A percentile compares a stretch with the other conserved stretches of the same genome.
phyloP scores from a whole-genome alignment of 2,113 vertebrate genomes.

The Typhlomys cinereus region DNA sequence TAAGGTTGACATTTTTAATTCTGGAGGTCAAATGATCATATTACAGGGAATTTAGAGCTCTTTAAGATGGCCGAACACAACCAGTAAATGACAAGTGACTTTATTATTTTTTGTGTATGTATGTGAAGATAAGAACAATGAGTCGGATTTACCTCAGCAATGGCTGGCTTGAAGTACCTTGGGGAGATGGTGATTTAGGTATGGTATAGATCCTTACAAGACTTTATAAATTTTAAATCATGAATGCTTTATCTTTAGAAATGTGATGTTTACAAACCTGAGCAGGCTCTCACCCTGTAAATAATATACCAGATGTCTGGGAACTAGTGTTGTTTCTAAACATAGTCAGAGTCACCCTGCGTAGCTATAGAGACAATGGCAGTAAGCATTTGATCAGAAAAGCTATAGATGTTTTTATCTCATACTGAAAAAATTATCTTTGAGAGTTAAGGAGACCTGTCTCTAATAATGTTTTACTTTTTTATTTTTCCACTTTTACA shows the following conservation, averaged over 20 bases:
- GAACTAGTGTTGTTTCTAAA: constrained; percentile 78
- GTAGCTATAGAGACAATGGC: neutral
- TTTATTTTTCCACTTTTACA: too few relatives aligned
- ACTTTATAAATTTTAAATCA: neutral
- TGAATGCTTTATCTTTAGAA: constrained; percentile 50
- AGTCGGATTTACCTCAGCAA: constrained; percentile 87
- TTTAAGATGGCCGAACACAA: constrained; percentile 72
- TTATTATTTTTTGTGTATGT: constrained; percentile 22
- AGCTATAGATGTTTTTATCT: constrained; percentile 23
- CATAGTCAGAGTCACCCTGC: constrained; percentile 64
- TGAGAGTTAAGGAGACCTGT: neutral
- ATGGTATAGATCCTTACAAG: constrained; percentile 77
- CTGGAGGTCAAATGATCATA: constrained; percentile 67
- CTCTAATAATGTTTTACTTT: too few relatives aligned
- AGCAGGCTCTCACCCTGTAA: constrained; percentile 62
- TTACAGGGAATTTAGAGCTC: constrained; percentile 71
- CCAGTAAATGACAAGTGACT: constrained; percentile 36
- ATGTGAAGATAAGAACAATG: constrained; percentile 84
- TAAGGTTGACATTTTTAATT: constrained; percentile 9
- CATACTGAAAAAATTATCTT: neutral
- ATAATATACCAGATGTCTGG: constrained; percentile 70
- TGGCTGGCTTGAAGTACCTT: constrained; percentile 91
- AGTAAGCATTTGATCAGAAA: constrained; percentile 64
- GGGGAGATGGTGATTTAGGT: constrained; percentile 97
- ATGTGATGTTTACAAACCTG: constrained; percentile 71